Evolutionary conservation across 2,888 invertebrate genomes (phyloP).

Genomic region (Calliphora vomitoria): DNA sequence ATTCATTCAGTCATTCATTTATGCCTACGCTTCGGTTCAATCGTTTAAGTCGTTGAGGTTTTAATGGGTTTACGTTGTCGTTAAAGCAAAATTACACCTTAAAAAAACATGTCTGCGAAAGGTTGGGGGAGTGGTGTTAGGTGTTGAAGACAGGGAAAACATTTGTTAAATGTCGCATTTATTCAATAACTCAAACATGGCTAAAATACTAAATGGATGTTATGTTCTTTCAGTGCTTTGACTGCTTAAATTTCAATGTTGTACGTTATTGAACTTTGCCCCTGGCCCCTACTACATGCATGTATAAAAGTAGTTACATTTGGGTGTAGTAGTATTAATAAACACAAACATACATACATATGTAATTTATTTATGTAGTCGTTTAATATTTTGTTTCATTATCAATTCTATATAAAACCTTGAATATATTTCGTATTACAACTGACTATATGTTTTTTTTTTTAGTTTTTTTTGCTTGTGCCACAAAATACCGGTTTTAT

Average conservation of each 20-base stretch:
- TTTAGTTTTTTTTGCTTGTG: neutral
- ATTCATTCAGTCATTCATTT: conserved; percentile 2
- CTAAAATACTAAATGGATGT: conserved; percentile 17
- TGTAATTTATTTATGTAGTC: neutral
- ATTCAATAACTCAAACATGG: conserved; percentile 50
- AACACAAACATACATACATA: neutral
- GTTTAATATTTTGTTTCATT: conserved; percentile 12
- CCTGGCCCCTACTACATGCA: neutral
- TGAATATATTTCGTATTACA: neutral
- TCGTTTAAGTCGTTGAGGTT: conserved; percentile 10
- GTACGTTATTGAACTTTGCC: neutral
- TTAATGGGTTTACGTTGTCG: conserved; percentile 16
- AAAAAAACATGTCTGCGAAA: neutral
- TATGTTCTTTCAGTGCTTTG: neutral
- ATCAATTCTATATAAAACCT: neutral
- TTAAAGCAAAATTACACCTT: conserved; percentile 15
- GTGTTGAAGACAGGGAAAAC: neutral
- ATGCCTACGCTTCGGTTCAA: neutral
- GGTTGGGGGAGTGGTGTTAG: neutral
- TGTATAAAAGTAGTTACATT: neutral
- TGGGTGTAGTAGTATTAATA: neutral
- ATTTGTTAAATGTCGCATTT: conserved; percentile 39
- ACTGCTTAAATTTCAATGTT: neutral
- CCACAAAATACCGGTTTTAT: conserved; percentile 12
- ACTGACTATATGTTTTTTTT: no score